Base-by-base conservation (phyloP, 2,888 invertebrate genomes). In the Lycophotia porphyrea region DNA sequence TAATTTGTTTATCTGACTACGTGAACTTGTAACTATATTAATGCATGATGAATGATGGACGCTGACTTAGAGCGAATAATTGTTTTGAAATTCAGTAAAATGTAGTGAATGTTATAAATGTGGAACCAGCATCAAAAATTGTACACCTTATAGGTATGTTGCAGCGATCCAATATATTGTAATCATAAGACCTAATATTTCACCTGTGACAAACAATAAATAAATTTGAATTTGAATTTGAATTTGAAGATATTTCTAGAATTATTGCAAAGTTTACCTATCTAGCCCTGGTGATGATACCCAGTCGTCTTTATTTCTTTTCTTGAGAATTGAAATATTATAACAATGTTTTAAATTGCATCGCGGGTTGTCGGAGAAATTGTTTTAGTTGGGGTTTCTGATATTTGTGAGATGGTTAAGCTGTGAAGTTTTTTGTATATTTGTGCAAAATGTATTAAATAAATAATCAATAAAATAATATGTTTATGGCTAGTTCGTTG, bases 241-340 rank as follows among this genome's bases (percentile, higher is more conserved):
- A n/a, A n/a, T n/a, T n/a, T n/a, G n/a, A n/a, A n/a, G n/a, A 86
- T 78, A 86, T 85, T 88, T 80, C 78, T 81, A 81, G 81, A 82
- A 82, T 81, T 80, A 85, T 84, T 78, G 55, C 73, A 74, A 83
- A 85, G 66, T 86, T 87, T 81, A 75, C 69, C 73, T 76, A 64
- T 27, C 71, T 63, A 66, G 34, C 27, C 58, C 7, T 55, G 47
- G 61, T 36, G 61, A 73, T 78, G 74, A 68, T 61, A 74, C 31
- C 52, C 60, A 73, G 67, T 68, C 27, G 18, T 47, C 36, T 79
- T 84, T 69, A 76, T 78, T 83, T 63, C 4, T 72, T 76, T 73
- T 49, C 70, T 68, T 66, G 24, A 2, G n/a, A 68, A 27, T 68
- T 60, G 24, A 58, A 80, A 58, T 58, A 58, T 58, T 58, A 58